phyloP scores from a whole-genome alignment of 2,888 invertebrate species.

The Abscondita cerata region DNA sequence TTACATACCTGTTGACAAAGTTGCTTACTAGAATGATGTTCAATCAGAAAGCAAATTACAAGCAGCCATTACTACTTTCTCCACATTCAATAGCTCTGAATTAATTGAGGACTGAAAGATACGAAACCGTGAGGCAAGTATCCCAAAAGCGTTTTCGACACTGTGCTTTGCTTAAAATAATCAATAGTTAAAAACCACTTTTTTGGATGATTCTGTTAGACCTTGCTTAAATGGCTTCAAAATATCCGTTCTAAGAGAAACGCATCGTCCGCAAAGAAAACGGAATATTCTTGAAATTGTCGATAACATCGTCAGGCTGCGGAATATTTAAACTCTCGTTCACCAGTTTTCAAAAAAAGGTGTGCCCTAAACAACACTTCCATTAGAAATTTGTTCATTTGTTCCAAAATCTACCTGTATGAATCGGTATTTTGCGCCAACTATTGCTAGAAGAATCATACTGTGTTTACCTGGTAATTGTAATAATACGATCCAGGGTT shows the following conservation, averaged over 20 bases:
- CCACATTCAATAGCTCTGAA: slow-evolving; percentile 37
- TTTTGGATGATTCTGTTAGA: not conserved
- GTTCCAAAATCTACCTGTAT: slow-evolving; percentile 9
- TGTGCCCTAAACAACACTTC: not conserved
- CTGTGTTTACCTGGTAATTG: not conserved
- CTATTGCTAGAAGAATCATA: slow-evolving; percentile 4
- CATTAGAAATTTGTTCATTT: not conserved
- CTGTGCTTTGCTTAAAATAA: not conserved
- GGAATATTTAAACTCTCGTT: not conserved
- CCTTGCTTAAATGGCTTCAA: not conserved
- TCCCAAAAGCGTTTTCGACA: slow-evolving; percentile 7
- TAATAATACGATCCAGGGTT: not conserved
- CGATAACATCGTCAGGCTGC: not conserved
- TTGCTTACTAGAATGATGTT: too few relatives aligned
- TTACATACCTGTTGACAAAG: too few relatives aligned
- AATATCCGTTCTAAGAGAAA: not conserved
- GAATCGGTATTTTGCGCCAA: slow-evolving; percentile 1
- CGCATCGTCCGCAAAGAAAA: not conserved
- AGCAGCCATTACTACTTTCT: slow-evolving; percentile 35
- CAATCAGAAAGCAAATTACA: slow-evolving; percentile 30
- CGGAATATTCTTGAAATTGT: not conserved
- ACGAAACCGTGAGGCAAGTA: slow-evolving; percentile 16
- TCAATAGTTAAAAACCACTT: slow-evolving; percentile 4
- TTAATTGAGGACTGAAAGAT: slow-evolving; percentile 32
- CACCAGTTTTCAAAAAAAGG: not conserved